Conservation (phyloP, 2,888 invertebrate genomes). For the Chrysolina oricalcia region DNA sequence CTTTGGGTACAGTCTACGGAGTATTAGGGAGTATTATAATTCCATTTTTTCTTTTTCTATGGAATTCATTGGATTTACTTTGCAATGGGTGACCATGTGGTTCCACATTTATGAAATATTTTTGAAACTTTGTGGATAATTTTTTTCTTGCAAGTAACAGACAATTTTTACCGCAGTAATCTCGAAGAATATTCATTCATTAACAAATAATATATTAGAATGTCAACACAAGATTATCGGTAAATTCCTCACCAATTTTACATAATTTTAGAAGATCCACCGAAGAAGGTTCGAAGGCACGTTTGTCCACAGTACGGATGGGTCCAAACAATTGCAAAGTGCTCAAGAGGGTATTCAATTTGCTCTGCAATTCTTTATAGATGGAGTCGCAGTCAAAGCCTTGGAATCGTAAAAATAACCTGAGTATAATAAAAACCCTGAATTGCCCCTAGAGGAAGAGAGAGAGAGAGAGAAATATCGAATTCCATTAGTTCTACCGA, state of each 20-base stretch:
- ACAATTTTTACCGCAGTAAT: too few species aligned
- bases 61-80: too few species aligned
- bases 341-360: background rate
- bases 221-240: background rate
- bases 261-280: constrained; percentile 6
- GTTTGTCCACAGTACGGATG: background rate
- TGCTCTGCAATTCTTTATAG: background rate
- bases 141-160: too few species aligned
- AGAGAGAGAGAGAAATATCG: background rate
- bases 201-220: background rate
- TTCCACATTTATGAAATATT: too few species aligned
- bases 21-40: too few species aligned
- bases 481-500: background rate
- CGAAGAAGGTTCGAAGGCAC: background rate
- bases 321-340: background rate
- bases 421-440: background rate
- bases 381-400: constrained; percentile 3
- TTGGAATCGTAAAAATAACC: background rate
- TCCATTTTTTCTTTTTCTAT: too few species aligned
- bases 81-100: too few species aligned
- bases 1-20: too few species aligned
- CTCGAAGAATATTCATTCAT: too few species aligned
- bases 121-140: too few species aligned
- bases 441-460: background rate
- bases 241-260: background rate